Percentiles rank a stretch among this genome's conserved stretches.
Conservation (phyloP, 2,888 invertebrate species). For the Lasioglossum marginatum region DNA sequence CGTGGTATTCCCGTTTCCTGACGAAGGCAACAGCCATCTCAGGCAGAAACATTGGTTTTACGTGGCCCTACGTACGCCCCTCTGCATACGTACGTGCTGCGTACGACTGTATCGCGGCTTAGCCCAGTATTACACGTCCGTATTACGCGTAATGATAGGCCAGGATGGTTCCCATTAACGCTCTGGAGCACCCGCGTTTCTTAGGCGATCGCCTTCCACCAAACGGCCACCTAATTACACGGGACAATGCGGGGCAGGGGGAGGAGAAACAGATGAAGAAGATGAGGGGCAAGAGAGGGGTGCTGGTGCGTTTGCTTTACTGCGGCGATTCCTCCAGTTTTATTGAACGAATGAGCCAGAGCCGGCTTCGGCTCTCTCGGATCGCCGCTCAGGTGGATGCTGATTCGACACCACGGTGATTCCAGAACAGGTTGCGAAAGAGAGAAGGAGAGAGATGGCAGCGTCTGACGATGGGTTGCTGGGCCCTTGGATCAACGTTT, state of each 20-base stretch:
- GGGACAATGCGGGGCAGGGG: slow-evolving; percentile 61
- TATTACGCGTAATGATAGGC: slow-evolving; percentile 83
- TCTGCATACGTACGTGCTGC: slow-evolving; percentile 40
- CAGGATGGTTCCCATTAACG: slow-evolving; percentile 79
- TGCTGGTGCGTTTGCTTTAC: slow-evolving; percentile 46
- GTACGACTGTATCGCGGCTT: slow-evolving; percentile 51
- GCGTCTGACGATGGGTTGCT: slow-evolving; percentile 17
- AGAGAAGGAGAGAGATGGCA: slow-evolving; percentile 1
- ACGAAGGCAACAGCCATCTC: slow-evolving; percentile 9
- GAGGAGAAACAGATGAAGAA: neutral
- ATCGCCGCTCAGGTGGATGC: slow-evolving; percentile 13
- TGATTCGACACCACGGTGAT: slow-evolving; percentile 36
- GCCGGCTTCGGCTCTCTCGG: slow-evolving; percentile 7
- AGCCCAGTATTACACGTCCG: slow-evolving; percentile 74
- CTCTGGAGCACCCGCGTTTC: slow-evolving; percentile 78
- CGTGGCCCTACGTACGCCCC: slow-evolving; percentile 27
- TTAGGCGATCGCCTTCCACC: slow-evolving; percentile 73
- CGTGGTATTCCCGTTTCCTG: slow-evolving; percentile 5
- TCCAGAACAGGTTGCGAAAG: slow-evolving; percentile 17
- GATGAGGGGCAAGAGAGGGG: neutral
- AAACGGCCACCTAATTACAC: slow-evolving; percentile 81
- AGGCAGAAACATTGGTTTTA: slow-evolving; percentile 59
- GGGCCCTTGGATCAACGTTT: slow-evolving; percentile 26
- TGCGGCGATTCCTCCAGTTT: slow-evolving; percentile 39
- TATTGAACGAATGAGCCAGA: slow-evolving; percentile 40